phyloP scores from a whole-genome alignment of 2,113 vertebrate genomes.

The Dicentrarchus labrax region DNA sequence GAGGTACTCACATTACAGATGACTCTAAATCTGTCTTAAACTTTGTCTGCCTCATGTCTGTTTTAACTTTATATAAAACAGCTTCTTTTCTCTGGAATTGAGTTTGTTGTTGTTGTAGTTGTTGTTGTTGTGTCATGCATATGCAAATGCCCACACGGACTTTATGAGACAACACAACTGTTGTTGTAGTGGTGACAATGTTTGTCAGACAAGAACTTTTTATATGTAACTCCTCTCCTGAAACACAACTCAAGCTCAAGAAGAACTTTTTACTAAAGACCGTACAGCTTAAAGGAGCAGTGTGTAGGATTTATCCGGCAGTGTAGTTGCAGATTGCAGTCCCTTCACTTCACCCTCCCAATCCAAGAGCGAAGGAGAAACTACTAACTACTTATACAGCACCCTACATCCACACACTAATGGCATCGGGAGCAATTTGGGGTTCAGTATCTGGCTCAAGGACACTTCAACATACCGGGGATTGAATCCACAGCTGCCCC shows the following conservation, averaged over 20 bases:
- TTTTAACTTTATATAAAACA: neutral
- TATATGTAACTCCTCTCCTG: neutral
- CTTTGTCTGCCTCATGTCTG: neutral
- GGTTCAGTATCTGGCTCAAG: too few relatives aligned
- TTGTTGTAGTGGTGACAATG: neutral
- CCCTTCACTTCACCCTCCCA: too few relatives aligned
- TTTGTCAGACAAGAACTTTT: neutral
- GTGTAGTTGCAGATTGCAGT: too few relatives aligned
- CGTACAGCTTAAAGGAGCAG: neutral
- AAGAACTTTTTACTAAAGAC: neutral
- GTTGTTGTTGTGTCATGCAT: neutral
- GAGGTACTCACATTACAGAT: constrained; percentile 3
- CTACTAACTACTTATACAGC: too few relatives aligned
- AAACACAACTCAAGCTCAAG: neutral
- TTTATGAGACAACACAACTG: neutral
- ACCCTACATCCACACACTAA: too few relatives aligned
- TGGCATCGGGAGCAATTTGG: too few relatives aligned
- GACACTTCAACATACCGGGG: too few relatives aligned
- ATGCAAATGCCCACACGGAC: neutral
- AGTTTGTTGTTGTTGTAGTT: neutral
- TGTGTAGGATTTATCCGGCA: too few relatives aligned
- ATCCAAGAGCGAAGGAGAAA: too few relatives aligned
- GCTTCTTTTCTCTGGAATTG: neutral
- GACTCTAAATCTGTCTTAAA: neutral
- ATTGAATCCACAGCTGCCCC: too few relatives aligned